A percentile compares a stretch with the other conserved stretches of the same genome.
Evolutionary conservation across 2,888 invertebrate genomes (phyloP).

Genomic region (Nycteola revayana): DNA sequence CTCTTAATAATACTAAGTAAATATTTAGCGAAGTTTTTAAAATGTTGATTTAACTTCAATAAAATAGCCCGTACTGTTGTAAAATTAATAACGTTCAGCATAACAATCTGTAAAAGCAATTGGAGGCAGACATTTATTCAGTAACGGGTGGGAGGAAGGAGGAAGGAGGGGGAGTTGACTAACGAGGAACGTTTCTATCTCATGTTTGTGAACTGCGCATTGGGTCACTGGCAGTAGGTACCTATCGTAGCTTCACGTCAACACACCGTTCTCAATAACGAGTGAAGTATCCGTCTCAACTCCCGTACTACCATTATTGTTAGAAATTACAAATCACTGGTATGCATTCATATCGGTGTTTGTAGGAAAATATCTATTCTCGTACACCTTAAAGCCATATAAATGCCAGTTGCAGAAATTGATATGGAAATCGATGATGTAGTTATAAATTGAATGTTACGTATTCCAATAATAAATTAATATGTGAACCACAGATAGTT

Average conservation of each 20-base stretch:
- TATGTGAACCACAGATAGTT: too few species aligned
- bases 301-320: too few species aligned
- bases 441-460: too few species aligned
- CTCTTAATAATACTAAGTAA: too few species aligned
- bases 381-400: too few species aligned
- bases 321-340: too few species aligned
- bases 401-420: too few species aligned
- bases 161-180: constrained; percentile 35
- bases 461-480: too few species aligned
- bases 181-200: constrained; percentile 51
- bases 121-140: constrained; percentile 45
- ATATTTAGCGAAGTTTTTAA: too few species aligned
- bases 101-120: constrained; percentile 34
- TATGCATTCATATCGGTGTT: too few species aligned
- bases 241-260: constrained; percentile 11
- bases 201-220: constrained; percentile 51
- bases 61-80: not conserved
- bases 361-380: too few species aligned
- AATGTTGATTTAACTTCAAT: not conserved
- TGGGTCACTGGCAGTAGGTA: constrained; percentile 41
- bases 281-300: constrained; percentile 38
- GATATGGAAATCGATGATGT: too few species aligned
- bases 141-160: constrained; percentile 19
- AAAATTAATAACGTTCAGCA: not conserved
- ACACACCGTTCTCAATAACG: constrained; percentile 23